Conservation (phyloP, 2,888 invertebrate species). For the Salpingus planirostris region DNA sequence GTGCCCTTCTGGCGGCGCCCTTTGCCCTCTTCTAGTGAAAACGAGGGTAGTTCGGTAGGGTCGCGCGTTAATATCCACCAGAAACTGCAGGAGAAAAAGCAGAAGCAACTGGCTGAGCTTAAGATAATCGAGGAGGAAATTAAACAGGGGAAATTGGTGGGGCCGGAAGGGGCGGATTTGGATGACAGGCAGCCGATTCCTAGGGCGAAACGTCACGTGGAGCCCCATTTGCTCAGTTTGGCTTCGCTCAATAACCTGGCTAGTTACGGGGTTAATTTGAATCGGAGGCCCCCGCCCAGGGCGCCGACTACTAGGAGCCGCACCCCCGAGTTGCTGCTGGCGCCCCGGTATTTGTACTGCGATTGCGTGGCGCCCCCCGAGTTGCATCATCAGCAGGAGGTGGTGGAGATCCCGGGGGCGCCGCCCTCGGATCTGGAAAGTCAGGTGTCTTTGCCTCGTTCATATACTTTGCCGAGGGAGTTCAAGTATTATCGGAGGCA, state of each 20-base stretch:
- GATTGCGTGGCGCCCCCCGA: conserved; percentile 38
- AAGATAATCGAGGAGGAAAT: conserved; percentile 80
- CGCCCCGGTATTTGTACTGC: conserved; percentile 61
- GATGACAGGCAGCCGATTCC: conserved; percentile 59
- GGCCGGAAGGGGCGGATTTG: conserved; percentile 45
- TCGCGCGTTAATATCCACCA: conserved; percentile 78
- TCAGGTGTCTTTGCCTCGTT: conserved; percentile 73
- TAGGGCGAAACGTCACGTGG: conserved; percentile 53
- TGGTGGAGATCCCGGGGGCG: conserved; percentile 29
- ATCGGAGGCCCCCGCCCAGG: conserved; percentile 32
- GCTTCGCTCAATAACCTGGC: conserved; percentile 39
- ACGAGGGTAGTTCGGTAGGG: conserved; percentile 61
- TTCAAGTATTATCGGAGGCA: conserved; percentile 66
- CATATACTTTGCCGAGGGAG: conserved; percentile 76
- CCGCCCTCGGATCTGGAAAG: conserved; percentile 63
- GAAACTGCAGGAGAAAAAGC: conserved; percentile 79
- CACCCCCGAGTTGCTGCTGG: conserved; percentile 70
- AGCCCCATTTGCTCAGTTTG: conserved; percentile 50
- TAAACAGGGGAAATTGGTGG: conserved; percentile 68
- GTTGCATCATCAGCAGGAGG: too few species aligned
- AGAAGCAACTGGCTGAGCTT: conserved; percentile 75
- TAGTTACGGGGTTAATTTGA: conserved; percentile 39
- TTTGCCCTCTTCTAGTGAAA: conserved; percentile 61
- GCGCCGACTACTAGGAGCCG: conserved; percentile 53
- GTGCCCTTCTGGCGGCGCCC: conserved; percentile 71